Base-by-base conservation (phyloP, 2,888 invertebrate genomes). In the Diabrotica balteata region DNA sequence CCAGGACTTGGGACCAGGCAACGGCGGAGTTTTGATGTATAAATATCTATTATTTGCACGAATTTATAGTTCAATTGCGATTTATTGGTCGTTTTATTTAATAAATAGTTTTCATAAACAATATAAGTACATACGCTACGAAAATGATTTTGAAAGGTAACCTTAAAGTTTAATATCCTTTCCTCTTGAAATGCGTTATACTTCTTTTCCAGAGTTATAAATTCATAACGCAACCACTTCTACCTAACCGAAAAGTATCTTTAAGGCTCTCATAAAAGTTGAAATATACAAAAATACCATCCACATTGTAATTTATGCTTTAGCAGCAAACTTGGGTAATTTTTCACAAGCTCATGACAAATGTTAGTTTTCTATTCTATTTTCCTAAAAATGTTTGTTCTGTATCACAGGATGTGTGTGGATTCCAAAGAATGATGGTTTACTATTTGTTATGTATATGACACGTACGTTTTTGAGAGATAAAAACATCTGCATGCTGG, bases 291-390 rank as follows among this genome's bases (percentile, higher is more conserved):
- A 68, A 68, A 66, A 66, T 66, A 66, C 68, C 65, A 70, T 72
- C 69, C 66, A 58, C 72, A 67, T 66, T 63, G 64, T 69, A 68
- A 72, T 70, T 70, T 70, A 72, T 72, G 54, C 58, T 53, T 52
- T 50, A 63, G 63, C 60, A 60, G 63, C 51, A 67, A 72, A 72
- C 67, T 72, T 69, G 50, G 59, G 70, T 61, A 64, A 72, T 72
- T 69, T 70, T 68, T 72, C 72, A 70, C 55, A 42, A 45, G 51
- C 67, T 46, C 57, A 65, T 70, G 72, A 72, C 72, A 66, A 70
- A 72, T 72, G 72, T 58, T 66, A 62, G 49, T 72, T 70, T 68
- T 66, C 72, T 69, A 69, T 72, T 72, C 63, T 68, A 72, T 69
- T 69, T 66, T 58, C 49, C 63, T 63, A 65, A 54, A 67, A 65